phyloP scores from a whole-genome alignment of 2,888 invertebrate species.

The Caenorhabditis virilis region DNA sequence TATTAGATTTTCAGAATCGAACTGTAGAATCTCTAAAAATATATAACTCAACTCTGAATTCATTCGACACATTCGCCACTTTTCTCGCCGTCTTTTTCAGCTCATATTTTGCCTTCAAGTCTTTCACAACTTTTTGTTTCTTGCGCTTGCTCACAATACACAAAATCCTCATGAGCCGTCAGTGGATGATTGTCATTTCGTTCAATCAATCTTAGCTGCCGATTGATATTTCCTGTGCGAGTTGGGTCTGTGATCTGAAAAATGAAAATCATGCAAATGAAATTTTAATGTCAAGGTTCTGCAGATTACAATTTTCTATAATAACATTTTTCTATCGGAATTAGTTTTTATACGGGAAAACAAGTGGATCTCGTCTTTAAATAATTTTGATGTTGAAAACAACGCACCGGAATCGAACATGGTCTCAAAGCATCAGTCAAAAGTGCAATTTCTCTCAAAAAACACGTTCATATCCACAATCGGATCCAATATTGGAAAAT shows the following conservation, averaged over 20 bases:
- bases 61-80: constrained; percentile 83
- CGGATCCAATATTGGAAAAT: constrained; percentile 88
- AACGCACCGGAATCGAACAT: too few relatives aligned
- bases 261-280: too few relatives aligned
- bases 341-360: too few relatives aligned
- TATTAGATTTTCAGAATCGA: too few relatives aligned
- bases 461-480: constrained; percentile 94
- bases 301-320: too few relatives aligned
- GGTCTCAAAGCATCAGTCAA: too few relatives aligned
- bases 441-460: too few relatives aligned
- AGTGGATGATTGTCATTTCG: constrained; percentile 24
- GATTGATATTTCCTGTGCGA: constrained; percentile 5
- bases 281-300: too few relatives aligned
- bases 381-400: too few relatives aligned
- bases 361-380: too few relatives aligned
- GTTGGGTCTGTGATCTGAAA: background rate
- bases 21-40: too few relatives aligned
- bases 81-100: constrained; percentile 92
- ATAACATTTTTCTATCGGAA: too few relatives aligned
- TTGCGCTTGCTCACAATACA: constrained; percentile 13
- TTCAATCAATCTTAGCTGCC: constrained; percentile 7
- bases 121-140: constrained; percentile 69
- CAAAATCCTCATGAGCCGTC: constrained; percentile 17
- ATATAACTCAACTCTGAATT: constrained; percentile 72
- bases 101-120: constrained; percentile 77